Base-by-base conservation (phyloP, 1,140 invertebrate genomes). In the Sinella curviseta region DNA sequence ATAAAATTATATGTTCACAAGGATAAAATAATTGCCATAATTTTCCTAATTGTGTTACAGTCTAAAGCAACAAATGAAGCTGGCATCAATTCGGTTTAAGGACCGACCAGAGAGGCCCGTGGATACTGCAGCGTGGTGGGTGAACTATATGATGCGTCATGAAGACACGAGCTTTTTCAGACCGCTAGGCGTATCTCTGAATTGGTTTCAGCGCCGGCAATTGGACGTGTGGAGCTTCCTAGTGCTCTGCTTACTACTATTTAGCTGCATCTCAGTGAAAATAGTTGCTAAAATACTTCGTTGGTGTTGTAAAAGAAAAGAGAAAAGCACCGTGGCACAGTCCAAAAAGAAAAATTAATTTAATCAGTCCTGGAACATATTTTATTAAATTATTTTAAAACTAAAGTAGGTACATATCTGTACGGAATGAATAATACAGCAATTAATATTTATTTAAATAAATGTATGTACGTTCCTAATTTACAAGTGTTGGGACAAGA, bases 101-200 rank as follows among this genome's bases (percentile, higher is more conserved):
- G 85, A 86, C 79, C 36, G 79, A 16, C 84, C 82, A 12, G 55
- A 77, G 31, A 73, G 74, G 30, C 79, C 85, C 16, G 28, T 85
- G 20, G 82, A 86, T 1, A 81, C 78, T 33, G 80, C 84, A 16
- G 67, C 84, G 16, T 86, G 79, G 60, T 86, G 85, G 85, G 81
- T 79, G 1, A 85, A 86, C 57, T 85, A 85, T 67, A 83, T 85
- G 0, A 60, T 86, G n/a, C 70, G 85, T 30, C 81, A 85, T 74
- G 70, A 82, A 34, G 85, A 81, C 35, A 65, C 74, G 1, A 75
- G 74, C 24, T 36, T 75, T 24, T 16, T 75, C 24, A 31, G 74
- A 1, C 74, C 74, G 4, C 28, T 75, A 3, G 74, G 33, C 4
- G 8, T 48, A 3, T 48, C 74, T 26, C 24, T 48, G 28, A 24